Conservation (phyloP, 2,888 invertebrate species). For the Cryptocephalus moraei region DNA sequence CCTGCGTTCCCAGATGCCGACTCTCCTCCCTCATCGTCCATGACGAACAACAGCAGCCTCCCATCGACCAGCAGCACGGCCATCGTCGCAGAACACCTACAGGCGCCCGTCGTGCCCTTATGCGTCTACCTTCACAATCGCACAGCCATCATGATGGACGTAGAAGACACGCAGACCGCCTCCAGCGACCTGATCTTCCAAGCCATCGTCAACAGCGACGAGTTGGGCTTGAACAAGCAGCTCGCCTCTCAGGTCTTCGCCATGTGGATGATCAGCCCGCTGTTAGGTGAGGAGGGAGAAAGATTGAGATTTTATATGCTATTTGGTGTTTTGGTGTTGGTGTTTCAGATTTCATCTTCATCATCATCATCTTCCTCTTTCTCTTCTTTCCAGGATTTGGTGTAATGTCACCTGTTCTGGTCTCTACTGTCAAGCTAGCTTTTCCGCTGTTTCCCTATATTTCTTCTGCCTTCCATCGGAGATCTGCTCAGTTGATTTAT, state of each 20-base stretch:
- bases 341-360: too few species aligned
- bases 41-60: not conserved
- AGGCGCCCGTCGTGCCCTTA: constrained; percentile 42
- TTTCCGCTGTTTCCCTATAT: too few species aligned
- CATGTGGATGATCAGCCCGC: constrained; percentile 88
- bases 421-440: too few species aligned
- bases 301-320: not conserved
- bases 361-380: too few species aligned
- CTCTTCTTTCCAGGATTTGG: too few species aligned
- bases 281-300: constrained; percentile 51
- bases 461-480: too few species aligned
- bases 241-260: constrained; percentile 79
- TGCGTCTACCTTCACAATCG: constrained; percentile 78
- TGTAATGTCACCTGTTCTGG: too few species aligned
- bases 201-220: constrained; percentile 61
- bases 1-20: too few species aligned
- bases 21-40: not conserved
- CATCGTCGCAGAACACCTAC: constrained; percentile 2
- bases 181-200: constrained; percentile 47
- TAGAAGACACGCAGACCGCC: constrained; percentile 63
- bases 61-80: constrained; percentile 3
- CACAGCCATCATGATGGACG: constrained; percentile 71
- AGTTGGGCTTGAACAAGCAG: constrained; percentile 68
- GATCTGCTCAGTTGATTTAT: too few species aligned
- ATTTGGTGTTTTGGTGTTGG: not conserved